Conservation (phyloP, 2,797 vertebrate species). For the Danio choprae region DNA sequence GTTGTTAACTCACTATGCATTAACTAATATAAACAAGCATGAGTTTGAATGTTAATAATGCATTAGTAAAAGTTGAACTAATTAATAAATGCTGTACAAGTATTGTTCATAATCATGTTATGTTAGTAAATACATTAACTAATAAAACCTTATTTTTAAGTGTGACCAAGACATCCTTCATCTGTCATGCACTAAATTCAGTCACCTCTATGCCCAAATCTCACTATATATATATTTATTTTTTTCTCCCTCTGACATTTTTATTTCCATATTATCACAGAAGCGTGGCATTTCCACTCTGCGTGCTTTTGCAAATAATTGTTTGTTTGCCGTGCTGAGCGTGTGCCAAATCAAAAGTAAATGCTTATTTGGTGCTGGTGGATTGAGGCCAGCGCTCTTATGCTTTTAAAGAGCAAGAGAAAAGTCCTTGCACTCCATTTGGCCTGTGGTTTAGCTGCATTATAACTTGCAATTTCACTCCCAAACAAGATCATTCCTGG, state of each 20-base stretch:
- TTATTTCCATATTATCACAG: slow-evolving; percentile 3
- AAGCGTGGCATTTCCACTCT: slow-evolving; percentile 44
- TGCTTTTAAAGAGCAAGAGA: not conserved
- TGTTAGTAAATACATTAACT: no score
- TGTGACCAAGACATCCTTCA: no score
- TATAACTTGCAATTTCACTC: not conserved
- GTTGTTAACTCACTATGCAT: no score
- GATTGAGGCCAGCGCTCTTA: not conserved
- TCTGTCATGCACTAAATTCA: not conserved
- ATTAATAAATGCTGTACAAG: no score
- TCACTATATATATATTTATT: not conserved
- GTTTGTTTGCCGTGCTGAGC: slow-evolving; percentile 62
- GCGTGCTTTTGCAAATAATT: slow-evolving; percentile 48
- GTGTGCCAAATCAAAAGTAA: slow-evolving; percentile 51
- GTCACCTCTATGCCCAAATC: no score
- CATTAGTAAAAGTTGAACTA: no score
- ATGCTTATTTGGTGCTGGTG: not conserved
- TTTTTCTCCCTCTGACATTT: not conserved
- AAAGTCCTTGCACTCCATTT: slow-evolving; percentile 19
- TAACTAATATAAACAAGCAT: no score
- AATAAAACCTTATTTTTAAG: no score
- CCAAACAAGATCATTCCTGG: not conserved
- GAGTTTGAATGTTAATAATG: no score
- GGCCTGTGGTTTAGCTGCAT: not conserved
- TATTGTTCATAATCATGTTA: no score